These are phyloP conservation scores for Anadara kagoshimensis DNA, from an alignment of 1,140 invertebrate species.

Conservation along the genomic window DNA sequence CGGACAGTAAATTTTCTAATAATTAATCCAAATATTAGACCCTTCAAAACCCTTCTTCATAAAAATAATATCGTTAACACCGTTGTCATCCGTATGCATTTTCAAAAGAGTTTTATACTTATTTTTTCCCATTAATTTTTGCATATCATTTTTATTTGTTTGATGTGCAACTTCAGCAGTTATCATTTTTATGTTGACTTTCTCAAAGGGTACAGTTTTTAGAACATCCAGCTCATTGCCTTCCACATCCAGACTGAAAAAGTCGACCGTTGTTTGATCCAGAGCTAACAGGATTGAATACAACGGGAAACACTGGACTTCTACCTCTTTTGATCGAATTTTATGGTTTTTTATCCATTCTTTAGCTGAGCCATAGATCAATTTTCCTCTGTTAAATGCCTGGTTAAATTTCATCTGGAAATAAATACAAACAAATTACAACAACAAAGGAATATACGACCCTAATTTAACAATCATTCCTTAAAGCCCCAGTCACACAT, in stretches of 20 bases:
- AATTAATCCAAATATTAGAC: too few species aligned
- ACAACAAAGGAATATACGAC: too few species aligned
- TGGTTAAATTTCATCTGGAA: slow-evolving; percentile 27
- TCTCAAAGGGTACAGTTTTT: slow-evolving; percentile 42
- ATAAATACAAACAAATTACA: too few species aligned
- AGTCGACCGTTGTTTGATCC: slow-evolving; percentile 51
- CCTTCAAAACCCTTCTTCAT: slow-evolving; percentile 41
- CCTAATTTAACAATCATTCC: too few species aligned
- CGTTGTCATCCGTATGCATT: slow-evolving; percentile 32
- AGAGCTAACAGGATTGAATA: slow-evolving; percentile 45
- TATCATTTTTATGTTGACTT: slow-evolving; percentile 43
- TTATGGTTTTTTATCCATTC: slow-evolving; percentile 21
- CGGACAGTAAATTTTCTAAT: too few species aligned
- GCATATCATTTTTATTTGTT: background rate
- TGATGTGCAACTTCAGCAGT: slow-evolving; percentile 17
- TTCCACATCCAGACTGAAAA: slow-evolving; percentile 67
- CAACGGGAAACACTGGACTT: slow-evolving; percentile 44
- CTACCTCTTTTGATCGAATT: slow-evolving; percentile 1
- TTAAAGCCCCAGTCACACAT: too few species aligned
- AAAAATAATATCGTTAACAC: slow-evolving; percentile 49
- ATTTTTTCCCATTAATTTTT: slow-evolving; percentile 34
- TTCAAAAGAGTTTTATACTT: slow-evolving; percentile 42
- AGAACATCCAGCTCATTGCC: slow-evolving; percentile 56
- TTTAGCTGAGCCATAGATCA: background rate
- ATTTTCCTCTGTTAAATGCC: slow-evolving; percentile 18